These are phyloP conservation scores for Nixonia krombeini DNA, from an alignment of 1,140 invertebrate species.

Conservation along the genomic window DNA sequence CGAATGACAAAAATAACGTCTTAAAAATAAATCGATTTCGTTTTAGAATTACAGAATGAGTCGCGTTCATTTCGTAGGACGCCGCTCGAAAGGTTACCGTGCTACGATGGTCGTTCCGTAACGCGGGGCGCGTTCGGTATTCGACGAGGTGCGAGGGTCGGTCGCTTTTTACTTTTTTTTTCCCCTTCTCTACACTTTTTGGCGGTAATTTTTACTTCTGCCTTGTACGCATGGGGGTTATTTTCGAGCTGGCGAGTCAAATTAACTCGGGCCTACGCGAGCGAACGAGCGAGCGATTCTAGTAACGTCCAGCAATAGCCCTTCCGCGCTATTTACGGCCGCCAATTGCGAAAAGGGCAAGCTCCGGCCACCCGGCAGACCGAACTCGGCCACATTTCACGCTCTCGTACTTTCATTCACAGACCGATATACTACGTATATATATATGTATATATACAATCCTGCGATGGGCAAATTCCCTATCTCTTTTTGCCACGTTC, in stretches of 20 bases:
- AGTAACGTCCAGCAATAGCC: constrained; percentile 43
- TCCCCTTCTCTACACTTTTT: too few relatives aligned
- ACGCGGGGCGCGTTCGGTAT: not conserved
- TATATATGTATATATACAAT: too few relatives aligned
- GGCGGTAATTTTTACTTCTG: constrained; percentile 1
- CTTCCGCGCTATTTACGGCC: constrained; percentile 27
- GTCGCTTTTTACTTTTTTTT: not conserved
- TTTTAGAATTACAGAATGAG: too few relatives aligned
- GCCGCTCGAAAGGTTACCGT: too few relatives aligned
- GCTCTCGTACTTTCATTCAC: too few relatives aligned
- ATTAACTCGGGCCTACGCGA: constrained; percentile 27
- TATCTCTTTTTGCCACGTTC: too few relatives aligned
- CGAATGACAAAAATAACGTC: too few relatives aligned
- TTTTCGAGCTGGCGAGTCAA: constrained; percentile 32
- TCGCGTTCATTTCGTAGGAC: too few relatives aligned
- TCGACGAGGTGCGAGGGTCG: not conserved
- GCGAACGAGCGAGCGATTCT: constrained; percentile 24
- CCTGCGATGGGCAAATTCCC: too few relatives aligned
- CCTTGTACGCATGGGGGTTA: constrained; percentile 18
- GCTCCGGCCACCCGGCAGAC: not conserved
- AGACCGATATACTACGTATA: too few relatives aligned
- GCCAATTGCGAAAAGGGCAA: constrained; percentile 6
- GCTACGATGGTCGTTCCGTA: not conserved
- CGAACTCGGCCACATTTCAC: too few relatives aligned
- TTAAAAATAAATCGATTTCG: too few relatives aligned